phyloP scores from a whole-genome alignment of 2,797 vertebrate genomes.

The Microctenopoma steveboyesi region DNA sequence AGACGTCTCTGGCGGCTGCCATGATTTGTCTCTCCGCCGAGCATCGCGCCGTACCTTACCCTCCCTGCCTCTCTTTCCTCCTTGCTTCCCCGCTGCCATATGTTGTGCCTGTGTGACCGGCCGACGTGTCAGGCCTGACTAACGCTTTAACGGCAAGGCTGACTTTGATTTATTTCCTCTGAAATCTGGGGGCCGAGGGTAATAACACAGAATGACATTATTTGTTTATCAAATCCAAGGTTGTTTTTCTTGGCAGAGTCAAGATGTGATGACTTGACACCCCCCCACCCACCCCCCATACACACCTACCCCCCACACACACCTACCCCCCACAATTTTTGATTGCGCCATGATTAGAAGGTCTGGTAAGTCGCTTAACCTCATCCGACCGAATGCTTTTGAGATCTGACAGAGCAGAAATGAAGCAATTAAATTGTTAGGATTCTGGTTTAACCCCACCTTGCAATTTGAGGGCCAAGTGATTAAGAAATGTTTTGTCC shows the following conservation, averaged over 20 bases:
- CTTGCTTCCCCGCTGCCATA: conserved; percentile 71
- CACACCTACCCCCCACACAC: neutral
- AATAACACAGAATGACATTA: conserved; percentile 94
- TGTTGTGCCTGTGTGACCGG: conserved; percentile 82
- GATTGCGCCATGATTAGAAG: conserved; percentile 83
- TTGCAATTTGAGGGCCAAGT: conserved; percentile 56
- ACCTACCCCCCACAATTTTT: conserved; percentile 76
- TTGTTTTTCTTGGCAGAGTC: conserved; percentile 84
- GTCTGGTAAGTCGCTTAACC: conserved; percentile 77
- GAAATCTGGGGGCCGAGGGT: conserved; percentile 89
- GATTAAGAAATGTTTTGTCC: conserved; percentile 64
- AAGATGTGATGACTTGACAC: conserved; percentile 84
- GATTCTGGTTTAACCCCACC: conserved; percentile 60
- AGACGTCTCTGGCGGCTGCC: conserved; percentile 73
- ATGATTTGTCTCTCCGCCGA: conserved; percentile 75
- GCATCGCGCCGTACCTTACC: conserved; percentile 56
- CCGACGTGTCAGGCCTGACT: conserved; percentile 74
- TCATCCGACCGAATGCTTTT: conserved; percentile 61
- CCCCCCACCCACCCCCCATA: neutral
- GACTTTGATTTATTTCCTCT: conserved; percentile 95
- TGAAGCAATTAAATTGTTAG: conserved; percentile 76
- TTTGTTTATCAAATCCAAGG: conserved; percentile 92
- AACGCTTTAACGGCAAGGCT: conserved; percentile 81
- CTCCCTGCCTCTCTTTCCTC: conserved; percentile 47
- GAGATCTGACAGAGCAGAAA: conserved; percentile 63